Evolutionary conservation across 2,888 invertebrate species (phyloP).

Genomic region (Pristionchus mayeri): DNA sequence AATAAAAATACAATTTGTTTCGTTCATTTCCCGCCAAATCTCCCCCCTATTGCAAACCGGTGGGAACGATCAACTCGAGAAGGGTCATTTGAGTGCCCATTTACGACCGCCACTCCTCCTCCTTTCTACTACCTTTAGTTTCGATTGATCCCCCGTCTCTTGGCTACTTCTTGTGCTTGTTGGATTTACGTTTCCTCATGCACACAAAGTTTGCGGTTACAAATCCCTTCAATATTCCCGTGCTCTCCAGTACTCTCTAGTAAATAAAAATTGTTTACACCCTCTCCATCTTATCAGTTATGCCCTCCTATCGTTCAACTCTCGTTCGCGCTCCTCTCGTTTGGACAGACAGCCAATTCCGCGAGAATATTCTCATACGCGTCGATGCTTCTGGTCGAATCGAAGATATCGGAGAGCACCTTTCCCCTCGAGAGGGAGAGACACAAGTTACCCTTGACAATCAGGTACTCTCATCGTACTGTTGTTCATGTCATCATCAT

Average conservation of each 20-base stretch:
- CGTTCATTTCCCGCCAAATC: not conserved
- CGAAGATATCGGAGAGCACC: slow-evolving; percentile 19
- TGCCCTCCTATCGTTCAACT: not conserved
- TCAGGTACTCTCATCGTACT: not conserved
- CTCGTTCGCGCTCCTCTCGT: not conserved
- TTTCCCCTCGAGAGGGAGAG: not conserved
- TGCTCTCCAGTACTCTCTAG: not conserved
- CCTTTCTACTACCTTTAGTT: not conserved
- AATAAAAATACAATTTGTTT: too few species aligned
- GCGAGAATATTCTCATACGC: slow-evolving; percentile 7
- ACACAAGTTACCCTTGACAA: not conserved
- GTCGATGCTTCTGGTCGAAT: not conserved
- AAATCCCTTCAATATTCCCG: too few species aligned
- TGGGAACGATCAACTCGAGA: not conserved
- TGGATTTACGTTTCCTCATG: too few species aligned
- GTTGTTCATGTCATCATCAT: not conserved
- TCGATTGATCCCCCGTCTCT: not conserved
- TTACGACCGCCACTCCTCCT: slow-evolving; percentile 12
- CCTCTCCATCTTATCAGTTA: not conserved
- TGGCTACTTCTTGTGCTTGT: not conserved
- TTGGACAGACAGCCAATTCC: slow-evolving; percentile 26
- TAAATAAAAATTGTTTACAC: too few species aligned
- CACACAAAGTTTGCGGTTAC: too few species aligned
- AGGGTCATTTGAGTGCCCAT: not conserved
- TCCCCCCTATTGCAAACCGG: not conserved